Base-by-base conservation (phyloP, 2,113 vertebrate genomes). In the Mionectes macconnelli region DNA sequence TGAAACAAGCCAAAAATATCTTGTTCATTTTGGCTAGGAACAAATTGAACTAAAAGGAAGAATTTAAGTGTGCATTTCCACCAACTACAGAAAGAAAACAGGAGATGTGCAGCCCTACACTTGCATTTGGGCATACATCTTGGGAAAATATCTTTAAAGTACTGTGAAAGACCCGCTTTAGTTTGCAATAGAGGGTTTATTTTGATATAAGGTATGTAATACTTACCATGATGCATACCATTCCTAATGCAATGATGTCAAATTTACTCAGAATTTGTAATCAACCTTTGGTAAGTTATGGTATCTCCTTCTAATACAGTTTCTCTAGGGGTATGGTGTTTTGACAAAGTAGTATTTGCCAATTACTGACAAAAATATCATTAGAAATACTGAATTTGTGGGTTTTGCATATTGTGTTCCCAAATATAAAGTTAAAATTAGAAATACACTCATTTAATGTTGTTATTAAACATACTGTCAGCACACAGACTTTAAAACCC, bases 1-100 rank as follows among this genome's bases (percentile, higher is more conserved):
- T 68, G 49, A 79, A 86, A 72, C 39, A 74, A 84, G 84, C 81
- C 92, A 96, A 92, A 95, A 97, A 93, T 96, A 94, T 95, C 91
- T 79, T 94, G 78, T 95, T 96, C 62, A 63, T 81, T 95, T 97
- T 92, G 87, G 52, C 66, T 91, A 70, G 83, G 89, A 91, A 91
- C 42, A 92, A 96, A 83, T 2, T 40, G 67, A 94, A 82, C 18
- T 37, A 87, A 94, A 96, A 85, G 6, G 14, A 90, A 45, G 50
- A 82, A 14, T 83, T 94, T 93, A 91, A 78, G 59, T 79, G 11
- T 49, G 12, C 2, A 24, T 87, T 97, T 95, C 14, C 31, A 72
- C 8, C 49, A 31, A 22, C 60, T 72, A 49, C 55, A 81, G 21
- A 83, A 80, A 77, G 37, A 53, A 79, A 87, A 90, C 11, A 12